Evolutionary conservation across 2,888 invertebrate species (phyloP), one percentile per base, ranked within the genome.

Genomic region (Plebejus argus): DNA sequence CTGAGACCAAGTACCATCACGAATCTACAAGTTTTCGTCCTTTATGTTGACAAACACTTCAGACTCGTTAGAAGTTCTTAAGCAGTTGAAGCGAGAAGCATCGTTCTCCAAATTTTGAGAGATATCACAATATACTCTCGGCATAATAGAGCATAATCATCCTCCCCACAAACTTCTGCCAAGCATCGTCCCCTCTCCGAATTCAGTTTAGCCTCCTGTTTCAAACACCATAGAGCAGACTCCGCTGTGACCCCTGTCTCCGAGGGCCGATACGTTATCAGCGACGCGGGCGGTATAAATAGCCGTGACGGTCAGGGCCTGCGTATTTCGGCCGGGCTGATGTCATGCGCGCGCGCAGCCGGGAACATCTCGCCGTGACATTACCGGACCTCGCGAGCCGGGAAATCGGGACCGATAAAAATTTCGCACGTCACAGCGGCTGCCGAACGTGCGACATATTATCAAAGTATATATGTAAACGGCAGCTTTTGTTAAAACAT

Each of bases 231-330:
- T 18, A 15, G 12, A 28, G 58, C 28, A 15, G 61, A 66, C 15
- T 18, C 12, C 66, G 28, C 66, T 7, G 5, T 28, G 66, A 66
- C 66, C 66, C 39, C 5, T 20, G 70, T 66, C 76, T 77, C 78
- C 76, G 71, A 74, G 71, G 56, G 77, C 66, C 39, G 77, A 74
- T 79, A 76, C 70, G 78, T 76, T 77, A 77, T 66, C 79, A 81
- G 77, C 80, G 78, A 81, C 82, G 82, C 82, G 79, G 81, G 83
- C 83, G 79, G 83, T 89, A 89, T 88, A 86, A 87, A 90, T 90
- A 89, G 88, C 83, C 81, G 79, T 87, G 88, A 87, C 83, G 86
- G 82, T 84, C 90, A 86, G 83, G 86, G 85, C 82, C 84, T 86
- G 76, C 45, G 76, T 77, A 76, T 79, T 80, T 79, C 76, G 78